These are phyloP conservation scores for Pseudochaenichthys georgianus DNA, from an alignment of 2,797 vertebrate species.

Conservation along the genomic window DNA sequence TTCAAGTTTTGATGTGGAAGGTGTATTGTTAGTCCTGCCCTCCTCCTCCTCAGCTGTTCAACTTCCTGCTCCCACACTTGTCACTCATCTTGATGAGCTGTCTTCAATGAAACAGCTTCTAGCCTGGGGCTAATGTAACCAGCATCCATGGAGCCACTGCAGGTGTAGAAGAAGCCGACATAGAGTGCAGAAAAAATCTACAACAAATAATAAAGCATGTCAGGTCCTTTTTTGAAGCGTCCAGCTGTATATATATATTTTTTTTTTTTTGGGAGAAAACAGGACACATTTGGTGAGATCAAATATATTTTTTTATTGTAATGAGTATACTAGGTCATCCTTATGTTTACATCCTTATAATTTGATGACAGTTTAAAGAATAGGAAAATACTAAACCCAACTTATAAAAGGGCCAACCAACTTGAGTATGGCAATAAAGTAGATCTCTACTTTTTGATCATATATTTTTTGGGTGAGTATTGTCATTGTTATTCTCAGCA, in stretches of 20 bases:
- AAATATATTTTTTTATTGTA: neutral
- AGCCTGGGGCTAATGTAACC: constrained; percentile 59
- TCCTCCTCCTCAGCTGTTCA: constrained; percentile 67
- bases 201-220: constrained; percentile 13
- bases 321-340: neutral
- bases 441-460: neutral
- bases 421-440: neutral
- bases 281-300: neutral
- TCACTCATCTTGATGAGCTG: constrained; percentile 75
- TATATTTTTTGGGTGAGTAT: neutral
- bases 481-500: neutral
- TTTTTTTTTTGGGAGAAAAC: neutral
- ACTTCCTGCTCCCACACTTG: constrained; percentile 70
- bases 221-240: constrained; percentile 1
- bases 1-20: constrained; percentile 55
- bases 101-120: constrained; percentile 64
- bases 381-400: neutral
- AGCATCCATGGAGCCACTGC: constrained; percentile 50
- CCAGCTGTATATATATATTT: constrained; percentile 22
- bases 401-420: neutral
- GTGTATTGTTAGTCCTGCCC: constrained; percentile 64
- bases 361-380: neutral
- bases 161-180: constrained; percentile 33
- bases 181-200: constrained; percentile 10
- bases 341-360: neutral